Evolutionary conservation across 2,888 invertebrate genomes (phyloP), one percentile per base, ranked within the genome.

Genomic region (Epinotia demarniana): DNA sequence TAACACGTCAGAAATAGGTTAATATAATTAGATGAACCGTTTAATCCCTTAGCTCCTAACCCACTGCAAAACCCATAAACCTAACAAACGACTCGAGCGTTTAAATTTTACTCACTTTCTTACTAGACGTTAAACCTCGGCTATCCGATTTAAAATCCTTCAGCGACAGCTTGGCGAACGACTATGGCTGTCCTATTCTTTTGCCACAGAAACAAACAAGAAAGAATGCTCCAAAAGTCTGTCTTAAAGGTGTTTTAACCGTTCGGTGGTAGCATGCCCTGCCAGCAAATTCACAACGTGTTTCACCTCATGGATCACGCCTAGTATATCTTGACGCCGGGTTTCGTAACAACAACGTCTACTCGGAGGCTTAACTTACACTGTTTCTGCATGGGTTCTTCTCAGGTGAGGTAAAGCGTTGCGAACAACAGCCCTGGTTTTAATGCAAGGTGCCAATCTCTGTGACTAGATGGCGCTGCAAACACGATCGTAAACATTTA

Each of bases 401-500:
- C 13, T 16, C 9, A 11, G 43, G 19, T 19, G 13, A 11, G 43
- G 19, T 19, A 5, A 49, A 13, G 19, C 11, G 12, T 19, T 64
- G 27, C 9, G 19, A 62, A 79, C 80, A 80, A 84, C 82, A 84
- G 83, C 81, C 84, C 80, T 79, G 83, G 87, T 84, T 90, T 90
- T 87, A 85, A 80, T 80, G 80, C 79, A 82, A 85, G 87, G 85
- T 88, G 86, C 87, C 90, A 91, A 91, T 92, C 90, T 91, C 87
- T 86, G 87, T 80, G 77, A 78, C 84, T 88, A 92, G 92, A 90
- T 92, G 91, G 90, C 90, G 86, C 77, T 87, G 80, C 82, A 77
- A 83, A 89, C 86, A 88, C 75, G 87, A 63, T 89, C 89, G 86
- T 93, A 92, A 92, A 91, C 78, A 79, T 92, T 91, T 89, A 92